Evolutionary conservation across 2,797 vertebrate species (phyloP).

Genomic region (Astyanax mexicanus): DNA sequence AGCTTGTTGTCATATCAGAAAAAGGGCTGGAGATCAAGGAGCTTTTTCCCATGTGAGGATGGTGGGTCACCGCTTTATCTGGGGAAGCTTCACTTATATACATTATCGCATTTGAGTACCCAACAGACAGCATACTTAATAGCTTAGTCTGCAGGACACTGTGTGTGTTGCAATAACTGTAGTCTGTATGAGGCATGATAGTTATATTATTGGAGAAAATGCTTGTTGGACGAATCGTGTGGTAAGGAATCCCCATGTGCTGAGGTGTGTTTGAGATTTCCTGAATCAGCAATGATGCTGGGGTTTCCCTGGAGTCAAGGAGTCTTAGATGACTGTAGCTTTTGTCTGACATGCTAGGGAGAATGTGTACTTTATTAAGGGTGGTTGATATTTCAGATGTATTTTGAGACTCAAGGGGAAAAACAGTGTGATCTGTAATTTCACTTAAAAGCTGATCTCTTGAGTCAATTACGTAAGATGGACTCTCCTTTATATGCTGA

Average conservation of each 20-base stretch:
- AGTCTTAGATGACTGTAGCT: neutral
- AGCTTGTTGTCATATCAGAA: slow-evolving; percentile 9
- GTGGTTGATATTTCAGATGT: slow-evolving; percentile 7
- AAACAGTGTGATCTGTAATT: neutral
- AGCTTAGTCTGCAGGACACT: too few relatives aligned
- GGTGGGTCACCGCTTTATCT: slow-evolving; percentile 8
- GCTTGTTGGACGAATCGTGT: neutral
- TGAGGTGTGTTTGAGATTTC: neutral
- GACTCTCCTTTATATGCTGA: slow-evolving; percentile 5
- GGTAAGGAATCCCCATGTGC: neutral
- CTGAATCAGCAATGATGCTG: neutral
- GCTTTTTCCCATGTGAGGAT: slow-evolving; percentile 4
- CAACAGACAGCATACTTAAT: too few relatives aligned
- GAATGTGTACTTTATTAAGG: neutral
- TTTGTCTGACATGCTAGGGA: neutral
- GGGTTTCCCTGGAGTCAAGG: neutral
- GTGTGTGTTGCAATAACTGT: slow-evolving; percentile 1
- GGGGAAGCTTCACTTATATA: slow-evolving; percentile 10
- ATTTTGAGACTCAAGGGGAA: slow-evolving; percentile 35
- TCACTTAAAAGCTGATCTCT: slow-evolving; percentile 16
- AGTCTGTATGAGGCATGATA: neutral
- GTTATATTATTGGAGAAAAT: neutral
- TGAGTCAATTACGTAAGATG: neutral
- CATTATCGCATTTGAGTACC: neutral
- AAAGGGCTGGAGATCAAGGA: neutral